Conservation (phyloP, 2,113 vertebrate species). For the Miniopterus natalensis region DNA sequence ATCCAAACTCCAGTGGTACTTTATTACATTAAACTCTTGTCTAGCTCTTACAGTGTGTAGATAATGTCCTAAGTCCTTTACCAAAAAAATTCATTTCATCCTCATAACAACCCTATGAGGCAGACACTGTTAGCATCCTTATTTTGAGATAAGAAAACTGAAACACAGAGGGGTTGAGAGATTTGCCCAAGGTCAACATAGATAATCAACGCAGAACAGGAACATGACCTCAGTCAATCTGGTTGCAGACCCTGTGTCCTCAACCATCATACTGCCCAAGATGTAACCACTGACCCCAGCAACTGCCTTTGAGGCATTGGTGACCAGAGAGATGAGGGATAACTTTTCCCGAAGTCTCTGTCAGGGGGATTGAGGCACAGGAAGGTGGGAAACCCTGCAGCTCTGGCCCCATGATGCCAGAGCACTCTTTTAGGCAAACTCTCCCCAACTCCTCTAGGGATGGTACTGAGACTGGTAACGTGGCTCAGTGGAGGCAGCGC, state of each 20-base stretch:
- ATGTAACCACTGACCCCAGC: neutral
- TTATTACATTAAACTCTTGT: neutral
- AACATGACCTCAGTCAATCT: neutral
- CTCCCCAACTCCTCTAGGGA: neutral
- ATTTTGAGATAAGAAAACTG: constrained; percentile 29
- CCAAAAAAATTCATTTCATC: neutral
- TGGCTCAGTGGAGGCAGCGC: neutral
- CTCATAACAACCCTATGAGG: neutral
- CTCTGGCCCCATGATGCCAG: neutral
- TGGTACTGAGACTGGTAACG: neutral
- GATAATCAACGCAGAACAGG: neutral
- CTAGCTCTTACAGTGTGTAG: neutral
- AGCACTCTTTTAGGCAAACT: neutral
- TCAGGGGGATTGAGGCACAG: neutral
- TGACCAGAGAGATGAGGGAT: neutral
- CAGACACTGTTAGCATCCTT: neutral
- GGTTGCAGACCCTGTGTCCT: neutral
- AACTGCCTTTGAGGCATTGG: neutral
- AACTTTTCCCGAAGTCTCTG: neutral
- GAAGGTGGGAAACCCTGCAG: neutral
- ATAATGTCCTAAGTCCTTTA: neutral
- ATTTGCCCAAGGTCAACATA: neutral
- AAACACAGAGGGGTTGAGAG: neutral
- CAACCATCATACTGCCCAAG: neutral
- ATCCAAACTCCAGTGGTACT: neutral